Conservation (phyloP, 2,797 vertebrate species). For the Pseudochaenichthys georgianus region DNA sequence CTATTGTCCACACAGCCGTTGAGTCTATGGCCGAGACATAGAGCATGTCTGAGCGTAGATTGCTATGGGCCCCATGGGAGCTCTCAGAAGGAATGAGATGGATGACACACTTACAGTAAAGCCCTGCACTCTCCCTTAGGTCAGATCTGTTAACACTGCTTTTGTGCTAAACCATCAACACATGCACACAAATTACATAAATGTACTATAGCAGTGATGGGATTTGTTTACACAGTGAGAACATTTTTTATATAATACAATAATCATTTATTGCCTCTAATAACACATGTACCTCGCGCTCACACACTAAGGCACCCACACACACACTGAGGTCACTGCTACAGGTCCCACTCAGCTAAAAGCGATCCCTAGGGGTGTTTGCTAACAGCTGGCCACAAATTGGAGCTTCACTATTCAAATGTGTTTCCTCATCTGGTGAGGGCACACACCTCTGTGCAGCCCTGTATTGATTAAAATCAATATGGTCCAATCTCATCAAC, state of each 20-base stretch:
- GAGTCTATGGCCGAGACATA: constrained; percentile 45
- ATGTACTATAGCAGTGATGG: constrained; percentile 31
- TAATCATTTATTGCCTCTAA: constrained; percentile 37
- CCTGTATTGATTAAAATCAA: constrained; percentile 79
- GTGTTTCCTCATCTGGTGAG: constrained; percentile 62
- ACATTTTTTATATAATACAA: constrained; percentile 19
- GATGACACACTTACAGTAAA: constrained; percentile 72
- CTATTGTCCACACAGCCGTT: constrained; percentile 50
- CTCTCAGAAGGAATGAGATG: constrained; percentile 70
- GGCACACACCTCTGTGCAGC: constrained; percentile 53
- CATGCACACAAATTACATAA: constrained; percentile 54
- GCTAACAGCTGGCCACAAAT: constrained; percentile 57
- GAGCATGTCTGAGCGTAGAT: constrained; percentile 63
- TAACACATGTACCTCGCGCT: neutral
- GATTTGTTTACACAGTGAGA: constrained; percentile 34
- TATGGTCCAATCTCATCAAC: constrained; percentile 77
- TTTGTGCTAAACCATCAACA: constrained; percentile 65
- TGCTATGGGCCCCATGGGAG: constrained; percentile 60
- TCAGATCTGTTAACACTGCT: constrained; percentile 58
- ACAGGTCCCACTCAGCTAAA: constrained; percentile 48
- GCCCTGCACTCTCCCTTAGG: constrained; percentile 53
- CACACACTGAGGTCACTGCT: constrained; percentile 42
- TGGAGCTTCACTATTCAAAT: constrained; percentile 59
- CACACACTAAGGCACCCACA: constrained; percentile 3
- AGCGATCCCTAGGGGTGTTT: constrained; percentile 59